phyloP scores from a whole-genome alignment of 2,113 vertebrate species.

The Pterocles gutturalis region DNA sequence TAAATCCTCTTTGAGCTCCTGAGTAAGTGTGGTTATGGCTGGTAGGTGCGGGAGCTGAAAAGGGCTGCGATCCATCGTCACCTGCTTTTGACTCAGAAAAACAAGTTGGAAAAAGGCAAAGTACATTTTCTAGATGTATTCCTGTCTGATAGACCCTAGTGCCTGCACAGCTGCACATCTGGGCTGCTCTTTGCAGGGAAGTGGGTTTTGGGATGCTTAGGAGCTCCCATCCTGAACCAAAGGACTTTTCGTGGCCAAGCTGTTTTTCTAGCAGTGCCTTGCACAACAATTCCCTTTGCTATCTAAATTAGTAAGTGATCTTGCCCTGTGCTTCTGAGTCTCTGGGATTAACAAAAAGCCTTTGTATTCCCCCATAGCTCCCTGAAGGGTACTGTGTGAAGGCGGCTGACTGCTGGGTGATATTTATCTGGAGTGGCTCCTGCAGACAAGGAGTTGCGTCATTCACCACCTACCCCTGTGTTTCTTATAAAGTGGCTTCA shows the following conservation, averaged over 20 bases:
- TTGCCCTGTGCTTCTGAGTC: neutral
- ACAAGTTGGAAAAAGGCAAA: neutral
- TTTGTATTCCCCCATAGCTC: conserved; percentile 71
- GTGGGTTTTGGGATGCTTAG: neutral
- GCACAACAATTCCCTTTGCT: neutral
- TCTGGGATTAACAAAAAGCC: conserved; percentile 66
- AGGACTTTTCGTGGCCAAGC: neutral
- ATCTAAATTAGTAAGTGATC: neutral
- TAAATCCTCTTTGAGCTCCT: neutral
- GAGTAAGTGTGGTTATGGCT: neutral
- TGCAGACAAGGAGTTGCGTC: conserved; percentile 73
- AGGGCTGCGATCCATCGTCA: neutral
- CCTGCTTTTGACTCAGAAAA: neutral
- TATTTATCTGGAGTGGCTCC: conserved; percentile 75
- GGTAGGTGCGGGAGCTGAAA: neutral
- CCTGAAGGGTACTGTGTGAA: conserved; percentile 74
- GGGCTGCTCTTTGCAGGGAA: neutral
- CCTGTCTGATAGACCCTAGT: neutral
- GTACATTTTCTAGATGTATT: neutral
- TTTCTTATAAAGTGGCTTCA: neutral
- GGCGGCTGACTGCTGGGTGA: conserved; percentile 82
- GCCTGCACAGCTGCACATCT: neutral
- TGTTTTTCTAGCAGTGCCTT: neutral
- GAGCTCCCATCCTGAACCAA: neutral
- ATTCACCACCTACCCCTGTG: conserved; percentile 7